Evolutionary conservation across 2,888 invertebrate species (phyloP), one percentile per base, ranked within the genome.

Genomic region (Lepidonotus clava): DNA sequence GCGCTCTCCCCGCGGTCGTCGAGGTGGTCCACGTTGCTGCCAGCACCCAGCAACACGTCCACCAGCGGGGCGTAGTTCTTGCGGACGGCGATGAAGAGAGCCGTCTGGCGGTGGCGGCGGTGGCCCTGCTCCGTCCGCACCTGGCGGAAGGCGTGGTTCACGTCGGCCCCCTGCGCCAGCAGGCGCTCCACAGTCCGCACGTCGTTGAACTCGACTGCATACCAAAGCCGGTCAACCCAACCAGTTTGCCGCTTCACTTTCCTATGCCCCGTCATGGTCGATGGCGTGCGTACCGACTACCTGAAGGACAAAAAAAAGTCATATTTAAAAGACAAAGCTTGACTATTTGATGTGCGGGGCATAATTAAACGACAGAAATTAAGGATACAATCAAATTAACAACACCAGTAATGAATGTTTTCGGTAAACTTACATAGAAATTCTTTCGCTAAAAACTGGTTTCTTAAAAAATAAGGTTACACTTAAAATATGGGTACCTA

Each of bases 141-240:
- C 28, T 40, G 40, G 4, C 28, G 71, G 51, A 41, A 67, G 36
- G 85, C 24, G 34, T 71, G 71, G 32, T 85, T 85, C 6, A 85
- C 41, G 46, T 85, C 71, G 32, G 51, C 85, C 4, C 85, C 84
- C 11, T 46, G 8, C 2, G 24, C 66, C 11, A 41, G 11, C 46
- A 84, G 40, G 5, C 34, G 38, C 41, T 61, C 21, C 2, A 38
- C 61, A 24, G 84, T 84, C 6, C 14, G 24, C 8, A 83, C 51
- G 11, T 40, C 51, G 46, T 83, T 83, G 51, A 21, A 46, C 38
- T 61, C 41, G 40, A 84, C 67, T 21, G 84, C 66, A 84, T 84
- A 84, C 56, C 53, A 84, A 38, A 36, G 41, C 8, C 32, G 40
- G 40, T 66, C 41, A 6, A 84, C 66, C 40, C 66, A 66, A 1